Conservation (phyloP, 2,888 invertebrate species). For the Linyphia triangularis region DNA sequence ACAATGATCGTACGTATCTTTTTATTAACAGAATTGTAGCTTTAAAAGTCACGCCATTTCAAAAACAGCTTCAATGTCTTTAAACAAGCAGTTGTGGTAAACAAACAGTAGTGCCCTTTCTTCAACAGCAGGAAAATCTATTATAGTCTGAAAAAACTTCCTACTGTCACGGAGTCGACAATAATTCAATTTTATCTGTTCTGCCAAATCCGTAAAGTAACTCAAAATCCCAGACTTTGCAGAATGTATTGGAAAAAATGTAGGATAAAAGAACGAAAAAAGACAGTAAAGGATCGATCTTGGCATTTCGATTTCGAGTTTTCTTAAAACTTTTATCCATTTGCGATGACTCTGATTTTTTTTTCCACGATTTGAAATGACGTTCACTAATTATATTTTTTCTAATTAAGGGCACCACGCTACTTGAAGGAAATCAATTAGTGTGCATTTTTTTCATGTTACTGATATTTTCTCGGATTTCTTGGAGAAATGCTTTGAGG, state of each 20-base stretch:
- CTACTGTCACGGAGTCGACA: slow-evolving; percentile 25
- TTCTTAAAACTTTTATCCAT: slow-evolving; percentile 26
- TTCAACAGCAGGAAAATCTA: background rate
- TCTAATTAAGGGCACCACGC: slow-evolving; percentile 2
- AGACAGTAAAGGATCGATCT: slow-evolving; percentile 19
- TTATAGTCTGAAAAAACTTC: background rate
- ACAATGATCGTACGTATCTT: too few species aligned
- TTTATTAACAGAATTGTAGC: background rate
- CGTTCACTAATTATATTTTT: slow-evolving; percentile 44
- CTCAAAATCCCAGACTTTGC: slow-evolving; percentile 45
- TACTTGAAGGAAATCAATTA: slow-evolving; percentile 44
- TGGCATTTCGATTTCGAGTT: slow-evolving; percentile 30
- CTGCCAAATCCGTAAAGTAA: slow-evolving; percentile 40
- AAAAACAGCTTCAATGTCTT: background rate
- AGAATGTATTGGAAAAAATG: slow-evolving; percentile 4
- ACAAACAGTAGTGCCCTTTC: background rate
- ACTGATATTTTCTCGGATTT: slow-evolving; percentile 21
- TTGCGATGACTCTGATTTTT: background rate
- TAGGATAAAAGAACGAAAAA: background rate
- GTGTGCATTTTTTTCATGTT: slow-evolving; percentile 36
- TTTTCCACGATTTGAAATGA: slow-evolving; percentile 33
- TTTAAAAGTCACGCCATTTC: background rate
- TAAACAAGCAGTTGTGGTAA: background rate
- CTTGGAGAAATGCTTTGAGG: background rate
- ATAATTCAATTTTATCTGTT: slow-evolving; percentile 52